Conservation (phyloP, 2,888 invertebrate species). For the Ischnura elegans region DNA sequence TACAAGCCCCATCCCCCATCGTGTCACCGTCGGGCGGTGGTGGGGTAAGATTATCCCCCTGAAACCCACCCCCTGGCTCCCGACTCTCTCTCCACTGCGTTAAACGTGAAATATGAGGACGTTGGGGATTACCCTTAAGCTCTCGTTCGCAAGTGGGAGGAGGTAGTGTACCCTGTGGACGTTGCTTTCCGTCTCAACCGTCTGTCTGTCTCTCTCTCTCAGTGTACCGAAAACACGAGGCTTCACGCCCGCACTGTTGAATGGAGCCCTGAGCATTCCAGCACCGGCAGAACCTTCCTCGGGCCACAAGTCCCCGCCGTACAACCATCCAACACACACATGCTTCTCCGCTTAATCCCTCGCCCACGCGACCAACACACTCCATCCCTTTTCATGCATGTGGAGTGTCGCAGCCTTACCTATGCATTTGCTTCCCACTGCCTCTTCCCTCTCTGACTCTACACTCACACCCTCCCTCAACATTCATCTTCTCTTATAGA, state of each 20-base stretch:
- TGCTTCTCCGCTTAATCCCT: background rate
- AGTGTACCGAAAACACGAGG: background rate
- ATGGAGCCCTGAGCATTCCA: background rate
- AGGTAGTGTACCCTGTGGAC: slow-evolving; percentile 47
- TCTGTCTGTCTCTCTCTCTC: too few relatives aligned
- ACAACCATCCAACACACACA: too few relatives aligned
- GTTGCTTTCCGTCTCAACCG: slow-evolving; percentile 23
- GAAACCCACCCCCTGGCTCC: background rate
- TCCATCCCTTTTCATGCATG: background rate
- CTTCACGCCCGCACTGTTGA: background rate
- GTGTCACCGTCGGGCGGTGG: too few relatives aligned
- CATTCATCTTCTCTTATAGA: background rate
- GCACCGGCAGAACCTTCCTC: background rate
- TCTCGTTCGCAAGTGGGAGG: slow-evolving; percentile 48
- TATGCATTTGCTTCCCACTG: background rate
- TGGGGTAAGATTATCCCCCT: slow-evolving; percentile 36
- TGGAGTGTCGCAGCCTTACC: background rate
- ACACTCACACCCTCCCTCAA: background rate
- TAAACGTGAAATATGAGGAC: slow-evolving; percentile 65
- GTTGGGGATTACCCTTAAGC: slow-evolving; percentile 60
- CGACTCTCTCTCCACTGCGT: slow-evolving; percentile 25
- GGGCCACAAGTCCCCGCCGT: background rate
- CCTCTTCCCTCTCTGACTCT: background rate
- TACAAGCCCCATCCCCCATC: background rate
- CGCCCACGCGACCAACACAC: background rate